Conservation (phyloP, 2,113 vertebrate genomes). For the Hemicordylus capensis region DNA sequence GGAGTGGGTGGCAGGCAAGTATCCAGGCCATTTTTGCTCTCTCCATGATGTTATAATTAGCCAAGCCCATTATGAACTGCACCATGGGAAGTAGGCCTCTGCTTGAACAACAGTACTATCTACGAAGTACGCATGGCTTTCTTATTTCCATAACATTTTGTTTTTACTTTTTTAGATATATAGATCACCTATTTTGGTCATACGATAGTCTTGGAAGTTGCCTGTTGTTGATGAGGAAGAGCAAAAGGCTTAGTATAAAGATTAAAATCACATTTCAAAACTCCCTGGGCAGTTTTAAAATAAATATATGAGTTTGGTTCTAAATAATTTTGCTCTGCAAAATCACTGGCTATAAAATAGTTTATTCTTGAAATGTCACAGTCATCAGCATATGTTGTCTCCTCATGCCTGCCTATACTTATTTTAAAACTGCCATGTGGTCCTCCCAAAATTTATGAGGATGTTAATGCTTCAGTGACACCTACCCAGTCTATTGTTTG, state of each 20-base stretch:
- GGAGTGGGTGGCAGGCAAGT: no score
- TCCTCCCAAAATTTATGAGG: not conserved
- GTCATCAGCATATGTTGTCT: conserved; percentile 36
- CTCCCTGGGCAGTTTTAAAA: conserved; percentile 42
- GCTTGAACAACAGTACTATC: not conserved
- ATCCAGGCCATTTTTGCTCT: no score
- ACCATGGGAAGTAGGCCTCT: no score
- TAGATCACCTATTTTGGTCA: not conserved
- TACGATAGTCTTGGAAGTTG: not conserved
- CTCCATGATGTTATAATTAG: no score
- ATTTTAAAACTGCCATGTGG: conserved; percentile 26
- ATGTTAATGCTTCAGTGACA: conserved; percentile 34
- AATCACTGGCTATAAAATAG: conserved; percentile 37
- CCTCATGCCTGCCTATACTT: conserved; percentile 40
- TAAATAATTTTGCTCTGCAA: not conserved
- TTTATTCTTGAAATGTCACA: conserved; percentile 18
- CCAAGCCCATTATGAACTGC: no score
- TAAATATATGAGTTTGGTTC: conserved; percentile 34
- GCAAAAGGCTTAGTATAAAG: conserved; percentile 39
- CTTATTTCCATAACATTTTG: not conserved
- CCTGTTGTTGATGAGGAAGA: no score
- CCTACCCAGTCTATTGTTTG: conserved; percentile 61
- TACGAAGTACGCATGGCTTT: not conserved
- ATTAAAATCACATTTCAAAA: conserved; percentile 51
- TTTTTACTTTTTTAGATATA: not conserved